Evolutionary conservation across 2,113 vertebrate species (phyloP), one percentile per base, ranked within the genome.

Genomic region (Megalops atlanticus): DNA sequence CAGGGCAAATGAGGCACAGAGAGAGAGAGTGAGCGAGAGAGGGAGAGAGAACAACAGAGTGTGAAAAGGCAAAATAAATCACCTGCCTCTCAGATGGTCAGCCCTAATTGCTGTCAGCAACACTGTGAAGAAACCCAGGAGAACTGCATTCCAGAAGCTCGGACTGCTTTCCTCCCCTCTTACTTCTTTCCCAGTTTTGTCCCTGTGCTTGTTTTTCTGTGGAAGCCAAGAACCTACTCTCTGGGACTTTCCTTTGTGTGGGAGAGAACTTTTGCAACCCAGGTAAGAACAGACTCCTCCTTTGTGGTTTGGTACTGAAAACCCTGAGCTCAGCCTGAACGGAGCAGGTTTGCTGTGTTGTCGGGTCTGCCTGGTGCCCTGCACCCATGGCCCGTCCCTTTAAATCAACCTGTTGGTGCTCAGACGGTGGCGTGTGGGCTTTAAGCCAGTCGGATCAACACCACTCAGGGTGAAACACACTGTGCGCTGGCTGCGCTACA

Each of bases 71-170:
- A 83, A 88, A 84, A 82, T 84, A 87, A 82, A 78, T 86, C 85
- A 14, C 78, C 69, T 82, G 88, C 35, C 68, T 74, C 58, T 70
- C 82, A 87, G 83, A 79, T 68, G 77, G 40, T 76, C 49, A 79
- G 80, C 76, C 76, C 58, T 54, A 76, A 78, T 77, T 83, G 84
- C 89, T 85, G 75, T 89, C 89, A 87, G 85, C n/a, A n/a, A 89
- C 84, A 85, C 80, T 84, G 86, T 75, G 85, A 91, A 85, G 90
- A 89, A 87, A 89, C 86, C 83, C 84, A 85, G 87, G 84, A 90
- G 89, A 89, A 88, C 87, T 87, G 84, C 91, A 91, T 94, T 93
- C 92, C 89, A 87, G 78, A 89, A 85, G 18, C 72, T 45, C 39
- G 38, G 36, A n/a, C n/a, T n/a, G n/a, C n/a, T 45, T n/a, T 47